phyloP scores from a whole-genome alignment of 2,888 invertebrate species.

The Myopa testacea region DNA sequence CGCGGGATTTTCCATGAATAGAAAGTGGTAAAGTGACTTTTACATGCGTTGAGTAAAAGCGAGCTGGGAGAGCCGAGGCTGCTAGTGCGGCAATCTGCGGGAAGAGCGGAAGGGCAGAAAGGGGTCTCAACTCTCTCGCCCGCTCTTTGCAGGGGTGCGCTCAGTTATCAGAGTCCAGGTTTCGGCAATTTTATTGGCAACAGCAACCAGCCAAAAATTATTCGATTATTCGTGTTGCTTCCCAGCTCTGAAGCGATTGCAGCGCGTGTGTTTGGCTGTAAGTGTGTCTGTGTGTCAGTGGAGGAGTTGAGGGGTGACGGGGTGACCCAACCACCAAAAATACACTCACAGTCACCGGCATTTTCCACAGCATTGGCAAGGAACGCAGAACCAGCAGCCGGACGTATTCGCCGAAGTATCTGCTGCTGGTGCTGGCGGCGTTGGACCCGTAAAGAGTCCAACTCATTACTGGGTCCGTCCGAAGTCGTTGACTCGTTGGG shows the following conservation, averaged over 20 bases:
- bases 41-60: not conserved
- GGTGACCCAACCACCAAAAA: not conserved
- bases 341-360: constrained; percentile 34
- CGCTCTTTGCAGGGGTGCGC: not conserved
- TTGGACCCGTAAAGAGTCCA: not conserved
- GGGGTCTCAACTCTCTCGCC: not conserved
- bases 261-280: not conserved
- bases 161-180: too few species aligned
- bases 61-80: constrained; percentile 1
- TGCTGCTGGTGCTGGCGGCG: not conserved
- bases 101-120: not conserved
- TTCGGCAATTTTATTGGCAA: too few species aligned
- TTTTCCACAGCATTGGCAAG: constrained; percentile 8
- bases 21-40: constrained; percentile 41
- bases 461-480: not conserved
- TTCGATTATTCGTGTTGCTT: not conserved
- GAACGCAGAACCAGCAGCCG: constrained; percentile 3
- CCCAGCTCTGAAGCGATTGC: not conserved
- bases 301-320: not conserved
- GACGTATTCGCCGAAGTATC: not conserved
- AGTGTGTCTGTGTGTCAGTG: not conserved
- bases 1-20: constrained; percentile 34
- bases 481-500: constrained; percentile 28
- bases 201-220: not conserved
- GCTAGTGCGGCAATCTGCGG: not conserved